A percentile compares a stretch with the other conserved stretches of the same genome.
phyloP scores from a whole-genome alignment of 2,888 invertebrate genomes.

The Melanargia galathea region DNA sequence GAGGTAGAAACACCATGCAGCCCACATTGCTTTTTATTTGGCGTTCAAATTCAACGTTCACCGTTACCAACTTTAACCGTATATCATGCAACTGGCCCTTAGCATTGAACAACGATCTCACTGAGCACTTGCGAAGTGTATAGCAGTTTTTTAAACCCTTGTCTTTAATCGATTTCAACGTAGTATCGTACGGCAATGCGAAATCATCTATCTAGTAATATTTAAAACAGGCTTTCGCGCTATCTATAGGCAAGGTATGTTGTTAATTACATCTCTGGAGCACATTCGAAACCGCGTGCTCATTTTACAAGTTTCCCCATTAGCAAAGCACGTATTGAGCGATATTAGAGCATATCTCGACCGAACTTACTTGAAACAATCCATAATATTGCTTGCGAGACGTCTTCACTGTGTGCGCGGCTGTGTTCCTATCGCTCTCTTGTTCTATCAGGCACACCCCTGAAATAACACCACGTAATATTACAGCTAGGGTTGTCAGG shows the following conservation, averaged over 20 bases:
- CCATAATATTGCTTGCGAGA: slow-evolving; percentile 71
- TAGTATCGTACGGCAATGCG: no score
- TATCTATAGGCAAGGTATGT: neutral
- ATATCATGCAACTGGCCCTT: no score
- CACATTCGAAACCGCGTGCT: slow-evolving; percentile 2
- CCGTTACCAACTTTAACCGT: no score
- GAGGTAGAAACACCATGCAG: no score
- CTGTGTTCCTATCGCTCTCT: slow-evolving; percentile 71
- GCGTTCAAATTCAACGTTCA: no score
- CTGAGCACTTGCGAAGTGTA: no score
- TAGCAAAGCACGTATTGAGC: slow-evolving; percentile 11
- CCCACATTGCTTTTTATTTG: no score
- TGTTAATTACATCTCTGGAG: neutral
- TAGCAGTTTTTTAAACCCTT: no score
- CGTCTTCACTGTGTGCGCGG: slow-evolving; percentile 59
- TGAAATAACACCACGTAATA: slow-evolving; percentile 43
- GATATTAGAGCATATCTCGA: neutral
- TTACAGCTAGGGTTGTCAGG: neutral
- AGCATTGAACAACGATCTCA: no score
- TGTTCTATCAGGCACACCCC: slow-evolving; percentile 78
- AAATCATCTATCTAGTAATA: no score
- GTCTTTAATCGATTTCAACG: no score
- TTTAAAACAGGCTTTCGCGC: neutral
- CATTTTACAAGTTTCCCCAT: slow-evolving; percentile 16
- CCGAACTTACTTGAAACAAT: slow-evolving; percentile 66